Conservation (phyloP, 2,797 vertebrate species). For the Strix occidentalis region DNA sequence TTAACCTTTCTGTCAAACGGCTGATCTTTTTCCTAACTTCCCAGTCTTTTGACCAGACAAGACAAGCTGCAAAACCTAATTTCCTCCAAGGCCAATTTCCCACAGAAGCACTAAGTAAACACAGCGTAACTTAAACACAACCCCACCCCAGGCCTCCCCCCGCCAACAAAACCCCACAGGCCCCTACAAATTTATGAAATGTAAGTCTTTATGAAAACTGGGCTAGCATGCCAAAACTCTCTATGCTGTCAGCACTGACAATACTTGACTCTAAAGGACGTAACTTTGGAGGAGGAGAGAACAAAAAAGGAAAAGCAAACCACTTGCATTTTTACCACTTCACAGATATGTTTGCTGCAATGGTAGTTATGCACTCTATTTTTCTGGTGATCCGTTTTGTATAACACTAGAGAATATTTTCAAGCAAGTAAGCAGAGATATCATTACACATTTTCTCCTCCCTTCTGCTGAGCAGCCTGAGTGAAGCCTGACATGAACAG, state of each 20-base stretch:
- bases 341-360: not conserved
- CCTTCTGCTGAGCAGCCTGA: not conserved
- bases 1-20: not conserved
- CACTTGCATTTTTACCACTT: not conserved
- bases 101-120: not conserved
- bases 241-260: not conserved
- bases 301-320: not conserved
- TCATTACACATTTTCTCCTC: not conserved
- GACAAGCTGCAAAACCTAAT: not conserved
- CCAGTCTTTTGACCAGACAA: not conserved
- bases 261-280: not conserved
- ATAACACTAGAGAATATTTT: not conserved
- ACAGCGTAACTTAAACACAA: not conserved
- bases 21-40: not conserved
- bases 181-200: not conserved
- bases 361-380: accelerated
- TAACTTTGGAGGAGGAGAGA: not conserved
- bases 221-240: not conserved
- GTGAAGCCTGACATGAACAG: not conserved
- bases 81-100: not conserved
- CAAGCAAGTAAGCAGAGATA: not conserved
- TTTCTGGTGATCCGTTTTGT: not conserved
- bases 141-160: too few relatives aligned
- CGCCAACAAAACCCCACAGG: not conserved
- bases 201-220: not conserved